phyloP scores from a whole-genome alignment of 2,113 vertebrate species.

The Grallaria varia region DNA sequence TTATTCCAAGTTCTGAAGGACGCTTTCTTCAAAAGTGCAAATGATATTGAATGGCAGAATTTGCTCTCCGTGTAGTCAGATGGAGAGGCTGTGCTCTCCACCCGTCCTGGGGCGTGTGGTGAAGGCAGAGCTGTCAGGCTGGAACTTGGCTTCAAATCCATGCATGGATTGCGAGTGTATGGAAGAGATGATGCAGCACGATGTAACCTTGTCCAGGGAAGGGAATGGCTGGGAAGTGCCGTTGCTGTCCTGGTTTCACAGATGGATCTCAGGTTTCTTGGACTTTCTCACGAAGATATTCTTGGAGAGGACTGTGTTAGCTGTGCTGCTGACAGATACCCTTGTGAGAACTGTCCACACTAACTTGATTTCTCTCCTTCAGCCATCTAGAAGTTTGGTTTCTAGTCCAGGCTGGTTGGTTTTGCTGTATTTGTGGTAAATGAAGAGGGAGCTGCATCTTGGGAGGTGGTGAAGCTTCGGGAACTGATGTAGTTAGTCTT shows the following conservation, averaged over 20 bases:
- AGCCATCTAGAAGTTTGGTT: background rate
- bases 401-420: background rate
- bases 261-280: background rate
- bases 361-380: background rate
- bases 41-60: background rate
- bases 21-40: background rate
- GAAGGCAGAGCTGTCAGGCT: background rate
- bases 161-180: accelerated
- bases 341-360: background rate
- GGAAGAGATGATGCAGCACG: background rate
- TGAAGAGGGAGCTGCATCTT: background rate
- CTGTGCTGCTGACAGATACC: background rate
- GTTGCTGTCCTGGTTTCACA: background rate
- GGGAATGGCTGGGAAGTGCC: background rate
- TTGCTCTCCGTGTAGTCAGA: background rate
- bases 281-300: background rate
- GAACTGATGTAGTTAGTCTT: background rate
- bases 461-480: background rate
- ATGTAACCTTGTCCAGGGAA: background rate
- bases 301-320: background rate
- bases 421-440: background rate
- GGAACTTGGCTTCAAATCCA: background rate
- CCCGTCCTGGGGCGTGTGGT: accelerated
- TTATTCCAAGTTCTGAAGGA: background rate
- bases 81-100: background rate